These are phyloP conservation scores for Paradoxurus hermaphroditus DNA, from an alignment of 2,113 vertebrate genomes.

Conservation along the genomic window DNA sequence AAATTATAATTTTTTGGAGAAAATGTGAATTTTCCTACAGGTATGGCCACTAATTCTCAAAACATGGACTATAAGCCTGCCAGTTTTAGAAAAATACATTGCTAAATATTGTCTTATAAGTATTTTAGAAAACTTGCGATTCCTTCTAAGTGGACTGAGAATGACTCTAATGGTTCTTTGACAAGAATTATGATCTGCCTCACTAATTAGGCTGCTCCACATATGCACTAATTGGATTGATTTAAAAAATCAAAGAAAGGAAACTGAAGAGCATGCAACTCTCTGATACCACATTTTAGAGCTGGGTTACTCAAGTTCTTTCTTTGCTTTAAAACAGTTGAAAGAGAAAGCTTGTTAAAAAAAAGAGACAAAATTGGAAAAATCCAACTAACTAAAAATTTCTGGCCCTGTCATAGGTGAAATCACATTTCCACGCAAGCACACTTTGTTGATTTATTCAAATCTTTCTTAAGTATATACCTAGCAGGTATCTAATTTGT, in stretches of 20 bases:
- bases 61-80: not conserved
- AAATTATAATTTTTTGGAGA: not conserved
- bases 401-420: not conserved
- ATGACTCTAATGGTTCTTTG: constrained; percentile 27
- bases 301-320: not conserved
- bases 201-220: constrained; percentile 54
- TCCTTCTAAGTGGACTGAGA: not conserved
- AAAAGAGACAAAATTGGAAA: not conserved
- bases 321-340: constrained; percentile 17
- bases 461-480: not conserved
- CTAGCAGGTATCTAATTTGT: not conserved
- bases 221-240: constrained; percentile 51
- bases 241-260: constrained; percentile 50
- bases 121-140: constrained; percentile 36
- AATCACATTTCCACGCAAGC: constrained; percentile 11
- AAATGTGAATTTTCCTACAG: constrained; percentile 5
- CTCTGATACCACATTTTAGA: not conserved
- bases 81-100: not conserved
- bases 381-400: constrained; percentile 12
- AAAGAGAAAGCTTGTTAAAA: not conserved
- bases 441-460: constrained; percentile 30
- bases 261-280: not conserved
- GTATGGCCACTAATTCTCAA: not conserved
- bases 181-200: constrained; percentile 39
- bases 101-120: not conserved